phyloP scores from a whole-genome alignment of 1,140 invertebrate genomes.

The Drosophila ananassae region DNA sequence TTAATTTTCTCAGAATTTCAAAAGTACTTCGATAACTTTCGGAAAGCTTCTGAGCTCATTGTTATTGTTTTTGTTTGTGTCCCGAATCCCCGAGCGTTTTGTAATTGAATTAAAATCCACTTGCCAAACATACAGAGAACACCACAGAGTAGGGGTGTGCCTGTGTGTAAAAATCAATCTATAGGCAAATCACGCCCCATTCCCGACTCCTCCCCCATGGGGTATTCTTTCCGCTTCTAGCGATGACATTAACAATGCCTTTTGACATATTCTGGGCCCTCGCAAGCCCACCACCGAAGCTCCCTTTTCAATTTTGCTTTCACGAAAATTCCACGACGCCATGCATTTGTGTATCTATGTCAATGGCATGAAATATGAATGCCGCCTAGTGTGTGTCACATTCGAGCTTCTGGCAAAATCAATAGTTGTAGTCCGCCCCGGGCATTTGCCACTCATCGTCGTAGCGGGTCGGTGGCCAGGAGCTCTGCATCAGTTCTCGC shows the following conservation, averaged over 20 bases:
- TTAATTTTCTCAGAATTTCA: neutral
- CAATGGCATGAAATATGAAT: slow-evolving; percentile 74
- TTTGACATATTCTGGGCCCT: slow-evolving; percentile 61
- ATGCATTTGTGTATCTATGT: slow-evolving; percentile 71
- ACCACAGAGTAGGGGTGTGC: slow-evolving; percentile 11
- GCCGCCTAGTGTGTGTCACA: slow-evolving; percentile 29
- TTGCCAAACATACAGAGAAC: slow-evolving; percentile 28
- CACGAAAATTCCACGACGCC: slow-evolving; percentile 45
- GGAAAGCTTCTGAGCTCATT: neutral
- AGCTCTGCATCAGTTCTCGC: slow-evolving; percentile 48
- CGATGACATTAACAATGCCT: slow-evolving; percentile 72
- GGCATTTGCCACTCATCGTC: slow-evolving; percentile 56
- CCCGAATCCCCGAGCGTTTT: slow-evolving; percentile 6
- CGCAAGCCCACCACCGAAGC: slow-evolving; percentile 34
- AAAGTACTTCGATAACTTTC: neutral
- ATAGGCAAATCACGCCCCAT: slow-evolving; percentile 65
- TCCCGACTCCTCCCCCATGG: slow-evolving; percentile 36
- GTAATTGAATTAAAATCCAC: slow-evolving; percentile 69
- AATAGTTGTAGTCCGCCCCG: slow-evolving; percentile 67
- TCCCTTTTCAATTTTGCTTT: slow-evolving; percentile 74
- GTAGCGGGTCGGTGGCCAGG: slow-evolving; percentile 13
- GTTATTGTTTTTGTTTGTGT: neutral
- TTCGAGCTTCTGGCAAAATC: slow-evolving; percentile 53
- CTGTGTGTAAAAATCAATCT: slow-evolving; percentile 63
- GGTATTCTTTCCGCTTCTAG: slow-evolving; percentile 39